phyloP scores from a whole-genome alignment of 2,797 vertebrate species.

The Cossypha polioptera region DNA sequence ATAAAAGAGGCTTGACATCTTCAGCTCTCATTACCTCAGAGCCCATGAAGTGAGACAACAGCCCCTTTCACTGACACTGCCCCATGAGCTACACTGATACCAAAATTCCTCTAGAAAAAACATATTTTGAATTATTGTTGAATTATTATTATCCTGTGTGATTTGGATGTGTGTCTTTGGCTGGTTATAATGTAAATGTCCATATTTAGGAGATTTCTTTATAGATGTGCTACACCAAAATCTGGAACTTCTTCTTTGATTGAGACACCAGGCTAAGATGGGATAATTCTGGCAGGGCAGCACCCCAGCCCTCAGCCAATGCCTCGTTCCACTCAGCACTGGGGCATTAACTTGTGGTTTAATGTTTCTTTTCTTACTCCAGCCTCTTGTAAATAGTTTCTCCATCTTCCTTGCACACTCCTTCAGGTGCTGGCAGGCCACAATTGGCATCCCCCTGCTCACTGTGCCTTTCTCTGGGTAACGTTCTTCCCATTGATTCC shows the following conservation, averaged over 20 bases:
- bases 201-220: not conserved
- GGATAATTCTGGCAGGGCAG: not conserved
- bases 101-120: not conserved
- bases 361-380: not conserved
- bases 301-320: not conserved
- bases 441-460: not conserved
- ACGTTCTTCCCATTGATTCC: not conserved
- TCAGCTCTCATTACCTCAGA: not conserved
- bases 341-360: not conserved
- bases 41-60: not conserved
- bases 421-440: not conserved
- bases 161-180: not conserved
- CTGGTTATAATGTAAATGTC: not conserved
- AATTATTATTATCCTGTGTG: too few relatives aligned
- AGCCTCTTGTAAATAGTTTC: not conserved
- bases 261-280: not conserved
- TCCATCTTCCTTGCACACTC: not conserved
- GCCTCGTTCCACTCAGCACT: not conserved
- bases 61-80: not conserved
- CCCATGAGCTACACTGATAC: rapidly evolving
- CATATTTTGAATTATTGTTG: not conserved
- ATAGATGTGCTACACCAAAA: not conserved
- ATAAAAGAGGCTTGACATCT: constrained; percentile 13
- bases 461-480: not conserved
- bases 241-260: not conserved